A percentile compares a stretch with the other conserved stretches of the same genome.
Conservation (phyloP, 2,113 vertebrate genomes). For the Eleginops maclovinus region DNA sequence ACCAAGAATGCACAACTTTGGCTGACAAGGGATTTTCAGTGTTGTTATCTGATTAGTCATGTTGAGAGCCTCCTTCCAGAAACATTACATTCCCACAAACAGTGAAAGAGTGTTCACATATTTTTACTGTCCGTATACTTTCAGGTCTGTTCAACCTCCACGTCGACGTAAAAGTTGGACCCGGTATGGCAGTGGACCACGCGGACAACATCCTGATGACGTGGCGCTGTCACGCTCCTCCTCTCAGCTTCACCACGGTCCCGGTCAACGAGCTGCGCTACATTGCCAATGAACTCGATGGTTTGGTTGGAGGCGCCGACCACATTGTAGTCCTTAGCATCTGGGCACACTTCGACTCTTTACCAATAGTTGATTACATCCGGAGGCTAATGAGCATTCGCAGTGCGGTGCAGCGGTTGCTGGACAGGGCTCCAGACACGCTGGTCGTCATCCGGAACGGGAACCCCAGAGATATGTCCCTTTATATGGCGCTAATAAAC, state of each 20-base stretch:
- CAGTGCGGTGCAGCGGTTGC: background rate
- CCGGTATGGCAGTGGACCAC: constrained; percentile 88
- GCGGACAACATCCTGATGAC: constrained; percentile 87
- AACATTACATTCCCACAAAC: too few species aligned
- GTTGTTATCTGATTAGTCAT: too few species aligned
- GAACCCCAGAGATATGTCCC: background rate
- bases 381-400: constrained; percentile 89
- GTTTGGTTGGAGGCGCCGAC: constrained; percentile 86
- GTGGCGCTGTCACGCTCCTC: constrained; percentile 57
- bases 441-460: background rate
- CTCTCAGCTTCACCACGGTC: background rate
- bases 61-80: too few species aligned
- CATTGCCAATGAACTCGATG: constrained; percentile 87
- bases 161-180: constrained; percentile 87
- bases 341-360: constrained; percentile 94
- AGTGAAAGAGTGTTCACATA: too few species aligned
- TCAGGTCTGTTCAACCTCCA: constrained; percentile 89
- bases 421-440: background rate
- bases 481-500: background rate
- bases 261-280: background rate
- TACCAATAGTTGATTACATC: constrained; percentile 90
- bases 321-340: constrained; percentile 87
- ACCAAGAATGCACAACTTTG: too few species aligned
- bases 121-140: background rate
- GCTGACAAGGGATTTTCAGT: too few species aligned